Percentiles rank a stretch among this genome's conserved stretches.
phyloP scores from a whole-genome alignment of 2,888 invertebrate genomes.

The Protodeltote pygarga region DNA sequence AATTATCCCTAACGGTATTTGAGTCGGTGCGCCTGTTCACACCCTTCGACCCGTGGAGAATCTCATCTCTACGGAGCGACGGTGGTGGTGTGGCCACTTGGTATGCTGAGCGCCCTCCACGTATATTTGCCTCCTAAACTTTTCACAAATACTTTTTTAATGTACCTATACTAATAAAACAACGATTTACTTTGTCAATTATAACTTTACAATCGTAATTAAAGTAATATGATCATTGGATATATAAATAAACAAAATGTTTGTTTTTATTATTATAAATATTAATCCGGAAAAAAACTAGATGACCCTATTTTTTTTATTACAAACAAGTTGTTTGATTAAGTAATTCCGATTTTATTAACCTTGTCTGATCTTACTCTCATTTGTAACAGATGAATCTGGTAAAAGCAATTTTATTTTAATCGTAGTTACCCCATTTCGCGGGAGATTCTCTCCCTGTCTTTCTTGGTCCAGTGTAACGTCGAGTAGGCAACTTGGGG shows the following conservation, averaged over 20 bases:
- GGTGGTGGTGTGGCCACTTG: constrained; percentile 53
- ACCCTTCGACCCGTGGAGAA: constrained; percentile 69
- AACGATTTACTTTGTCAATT: no score
- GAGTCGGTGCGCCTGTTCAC: constrained; percentile 68
- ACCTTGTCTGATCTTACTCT: no score
- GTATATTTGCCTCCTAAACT: neutral
- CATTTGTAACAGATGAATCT: constrained; percentile 15
- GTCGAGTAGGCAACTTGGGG: constrained; percentile 76
- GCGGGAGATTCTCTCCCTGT: constrained; percentile 42
- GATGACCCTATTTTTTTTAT: no score
- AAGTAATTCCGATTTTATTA: no score
- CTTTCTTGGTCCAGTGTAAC: constrained; percentile 59
- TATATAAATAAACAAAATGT: no score
- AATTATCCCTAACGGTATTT: constrained; percentile 77
- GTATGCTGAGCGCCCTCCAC: constrained; percentile 5
- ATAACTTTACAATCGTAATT: no score
- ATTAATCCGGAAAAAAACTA: no score
- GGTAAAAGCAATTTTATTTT: constrained; percentile 9
- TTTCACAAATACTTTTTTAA: neutral
- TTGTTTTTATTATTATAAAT: constrained; percentile 14
- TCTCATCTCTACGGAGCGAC: constrained; percentile 58
- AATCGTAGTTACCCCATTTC: constrained; percentile 34
- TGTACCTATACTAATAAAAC: no score
- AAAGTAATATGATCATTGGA: no score
- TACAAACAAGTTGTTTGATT: no score